These are phyloP conservation scores for Tetramorium parvispinum DNA, from an alignment of 1,140 invertebrate genomes.

Conservation along the genomic window DNA sequence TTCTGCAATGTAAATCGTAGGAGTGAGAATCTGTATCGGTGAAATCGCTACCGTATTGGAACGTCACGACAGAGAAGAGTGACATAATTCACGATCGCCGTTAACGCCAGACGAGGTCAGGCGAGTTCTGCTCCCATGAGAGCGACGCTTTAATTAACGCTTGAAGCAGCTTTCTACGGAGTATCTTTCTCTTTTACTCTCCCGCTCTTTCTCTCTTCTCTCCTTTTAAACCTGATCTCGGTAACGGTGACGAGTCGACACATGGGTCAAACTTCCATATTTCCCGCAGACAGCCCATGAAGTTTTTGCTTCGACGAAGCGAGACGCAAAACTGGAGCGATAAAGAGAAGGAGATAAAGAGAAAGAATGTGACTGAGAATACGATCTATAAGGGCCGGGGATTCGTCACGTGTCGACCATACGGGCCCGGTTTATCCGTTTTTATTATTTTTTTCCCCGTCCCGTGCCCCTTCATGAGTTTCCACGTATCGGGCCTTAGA, in stretches of 20 bases:
- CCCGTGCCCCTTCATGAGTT: not conserved
- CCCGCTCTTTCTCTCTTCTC: not conserved
- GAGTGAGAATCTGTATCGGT: slow-evolving; percentile 27
- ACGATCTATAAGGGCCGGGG: slow-evolving; percentile 14
- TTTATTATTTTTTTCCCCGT: slow-evolving; percentile 17
- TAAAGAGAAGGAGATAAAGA: not conserved
- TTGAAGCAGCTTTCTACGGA: slow-evolving; percentile 13
- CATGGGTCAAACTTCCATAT: slow-evolving; percentile 40
- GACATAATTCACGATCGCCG: slow-evolving; percentile 40
- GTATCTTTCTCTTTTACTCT: slow-evolving; percentile 3
- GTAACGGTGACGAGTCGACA: slow-evolving; percentile 23
- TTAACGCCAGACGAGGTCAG: slow-evolving; percentile 44
- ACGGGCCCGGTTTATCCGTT: not conserved
- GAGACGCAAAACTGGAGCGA: slow-evolving; percentile 12
- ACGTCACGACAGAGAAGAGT: not conserved
- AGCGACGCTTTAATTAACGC: slow-evolving; percentile 56
- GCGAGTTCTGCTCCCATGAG: slow-evolving; percentile 18
- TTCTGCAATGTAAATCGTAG: slow-evolving; percentile 28
- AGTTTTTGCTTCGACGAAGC: slow-evolving; percentile 18
- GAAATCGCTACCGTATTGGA: slow-evolving; percentile 12
- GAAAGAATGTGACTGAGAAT: not conserved
- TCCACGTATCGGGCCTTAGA: slow-evolving; percentile 21
- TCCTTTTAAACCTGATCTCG: slow-evolving; percentile 40
- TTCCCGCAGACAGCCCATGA: slow-evolving; percentile 22
- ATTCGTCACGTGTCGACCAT: slow-evolving; percentile 59